Percentiles rank a stretch among this genome's conserved stretches.
Evolutionary conservation across 2,797 vertebrate species (phyloP).

Genomic region (Adelosebastes latens): DNA sequence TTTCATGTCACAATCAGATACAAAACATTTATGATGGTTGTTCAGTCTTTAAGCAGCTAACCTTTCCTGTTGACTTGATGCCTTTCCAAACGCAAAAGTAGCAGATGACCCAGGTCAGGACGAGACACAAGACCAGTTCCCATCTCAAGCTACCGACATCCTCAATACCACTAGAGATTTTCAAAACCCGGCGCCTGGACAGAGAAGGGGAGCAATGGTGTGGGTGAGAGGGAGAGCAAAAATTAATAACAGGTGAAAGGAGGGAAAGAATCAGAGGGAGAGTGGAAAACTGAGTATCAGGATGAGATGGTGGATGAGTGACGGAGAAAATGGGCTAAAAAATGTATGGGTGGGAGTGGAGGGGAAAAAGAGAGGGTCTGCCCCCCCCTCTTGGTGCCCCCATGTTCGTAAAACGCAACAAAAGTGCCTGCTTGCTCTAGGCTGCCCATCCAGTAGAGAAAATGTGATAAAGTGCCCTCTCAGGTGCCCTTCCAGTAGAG

Average conservation of each 20-base stretch:
- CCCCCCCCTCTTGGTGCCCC: no score
- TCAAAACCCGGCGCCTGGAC: constrained; percentile 78
- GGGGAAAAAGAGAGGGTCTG: background rate
- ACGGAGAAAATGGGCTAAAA: background rate
- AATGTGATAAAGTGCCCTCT: background rate
- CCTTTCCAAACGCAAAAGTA: constrained; percentile 94
- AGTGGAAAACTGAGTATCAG: background rate
- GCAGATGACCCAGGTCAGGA: constrained; percentile 89
- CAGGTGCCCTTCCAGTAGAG: background rate
- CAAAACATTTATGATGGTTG: background rate
- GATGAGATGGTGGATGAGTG: background rate
- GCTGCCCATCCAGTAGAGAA: background rate
- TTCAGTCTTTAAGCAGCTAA: constrained; percentile 48
- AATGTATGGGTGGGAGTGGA: background rate
- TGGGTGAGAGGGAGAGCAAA: background rate
- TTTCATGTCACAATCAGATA: background rate
- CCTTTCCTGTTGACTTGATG: constrained; percentile 92
- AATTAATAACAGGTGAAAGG: background rate
- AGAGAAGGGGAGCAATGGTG: background rate
- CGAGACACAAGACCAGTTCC: constrained; percentile 88
- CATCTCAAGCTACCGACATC: constrained; percentile 87
- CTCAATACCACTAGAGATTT: constrained; percentile 88
- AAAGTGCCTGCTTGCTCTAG: background rate
- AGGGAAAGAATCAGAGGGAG: background rate
- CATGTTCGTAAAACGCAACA: background rate